These are phyloP conservation scores for Poicephalus meyeri DNA, from an alignment of 2,113 vertebrate species.

Conservation along the genomic window DNA sequence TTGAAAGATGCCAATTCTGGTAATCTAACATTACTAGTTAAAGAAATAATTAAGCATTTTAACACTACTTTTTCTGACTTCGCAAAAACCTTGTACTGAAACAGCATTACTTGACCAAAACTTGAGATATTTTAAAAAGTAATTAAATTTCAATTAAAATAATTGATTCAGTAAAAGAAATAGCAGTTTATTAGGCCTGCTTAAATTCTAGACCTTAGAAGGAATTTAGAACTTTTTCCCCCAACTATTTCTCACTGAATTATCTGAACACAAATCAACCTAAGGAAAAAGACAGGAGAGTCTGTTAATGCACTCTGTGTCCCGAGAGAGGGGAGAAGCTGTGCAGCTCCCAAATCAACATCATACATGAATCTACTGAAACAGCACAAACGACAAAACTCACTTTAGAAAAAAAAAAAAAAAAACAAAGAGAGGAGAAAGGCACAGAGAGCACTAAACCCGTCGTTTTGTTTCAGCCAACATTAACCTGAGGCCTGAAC, in stretches of 20 bases:
- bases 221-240: not conserved
- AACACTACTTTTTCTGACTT: not conserved
- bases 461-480: not conserved
- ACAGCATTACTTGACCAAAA: not conserved
- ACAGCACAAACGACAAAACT: accelerated
- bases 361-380: not conserved
- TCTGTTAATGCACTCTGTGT: not conserved
- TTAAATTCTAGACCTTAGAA: not conserved
- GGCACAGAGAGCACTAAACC: not conserved
- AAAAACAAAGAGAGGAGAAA: not conserved
- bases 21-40: not conserved
- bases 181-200: not conserved
- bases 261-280: not conserved
- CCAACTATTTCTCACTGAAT: not conserved
- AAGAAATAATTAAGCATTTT: not conserved
- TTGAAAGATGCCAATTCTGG: not conserved
- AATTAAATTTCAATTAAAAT: not conserved
- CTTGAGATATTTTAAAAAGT: not conserved
- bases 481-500: not conserved
- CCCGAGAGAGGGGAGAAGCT: not conserved
- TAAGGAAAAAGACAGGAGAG: not conserved
- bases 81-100: not conserved
- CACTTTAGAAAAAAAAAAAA: not conserved
- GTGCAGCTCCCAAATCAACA: not conserved
- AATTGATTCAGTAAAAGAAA: not conserved